A percentile compares a stretch with the other conserved stretches of the same genome.
These are phyloP conservation scores for Drosophila nigromelanica DNA, from an alignment of 1,140 invertebrate genomes.

Conservation along the genomic window DNA sequence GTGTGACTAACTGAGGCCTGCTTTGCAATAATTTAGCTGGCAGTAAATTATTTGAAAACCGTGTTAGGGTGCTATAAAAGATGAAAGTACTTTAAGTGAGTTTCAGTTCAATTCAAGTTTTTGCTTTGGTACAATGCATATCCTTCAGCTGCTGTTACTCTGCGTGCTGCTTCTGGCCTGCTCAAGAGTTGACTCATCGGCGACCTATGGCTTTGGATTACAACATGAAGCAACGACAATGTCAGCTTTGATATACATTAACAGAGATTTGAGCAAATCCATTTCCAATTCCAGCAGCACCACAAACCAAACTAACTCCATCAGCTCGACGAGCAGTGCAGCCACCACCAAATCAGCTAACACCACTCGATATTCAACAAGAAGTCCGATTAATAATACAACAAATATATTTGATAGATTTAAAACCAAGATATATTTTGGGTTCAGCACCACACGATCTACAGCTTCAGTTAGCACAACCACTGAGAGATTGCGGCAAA, in stretches of 20 bases:
- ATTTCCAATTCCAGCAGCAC: not conserved
- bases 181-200: not conserved
- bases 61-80: constrained; percentile 30
- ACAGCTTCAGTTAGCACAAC: not conserved
- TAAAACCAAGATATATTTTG: not conserved
- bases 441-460: not conserved
- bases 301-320: not conserved
- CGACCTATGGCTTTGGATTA: not conserved
- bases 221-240: not conserved
- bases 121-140: constrained; percentile 18
- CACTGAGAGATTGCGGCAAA: not conserved
- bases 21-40: constrained; percentile 8
- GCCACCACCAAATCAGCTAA: not conserved
- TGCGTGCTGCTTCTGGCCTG: not conserved
- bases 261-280: not conserved
- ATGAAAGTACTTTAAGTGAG: not conserved
- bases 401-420: not conserved
- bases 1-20: constrained; percentile 28
- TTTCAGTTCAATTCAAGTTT: constrained; percentile 2
- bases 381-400: not conserved
- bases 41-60: not conserved
- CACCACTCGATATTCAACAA: not conserved
- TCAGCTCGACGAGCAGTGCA: too few species aligned
- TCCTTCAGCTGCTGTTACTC: not conserved
- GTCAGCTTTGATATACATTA: not conserved